Base-by-base conservation (phyloP, 2,888 invertebrate species). In the Nephrotoma guestfalica region DNA sequence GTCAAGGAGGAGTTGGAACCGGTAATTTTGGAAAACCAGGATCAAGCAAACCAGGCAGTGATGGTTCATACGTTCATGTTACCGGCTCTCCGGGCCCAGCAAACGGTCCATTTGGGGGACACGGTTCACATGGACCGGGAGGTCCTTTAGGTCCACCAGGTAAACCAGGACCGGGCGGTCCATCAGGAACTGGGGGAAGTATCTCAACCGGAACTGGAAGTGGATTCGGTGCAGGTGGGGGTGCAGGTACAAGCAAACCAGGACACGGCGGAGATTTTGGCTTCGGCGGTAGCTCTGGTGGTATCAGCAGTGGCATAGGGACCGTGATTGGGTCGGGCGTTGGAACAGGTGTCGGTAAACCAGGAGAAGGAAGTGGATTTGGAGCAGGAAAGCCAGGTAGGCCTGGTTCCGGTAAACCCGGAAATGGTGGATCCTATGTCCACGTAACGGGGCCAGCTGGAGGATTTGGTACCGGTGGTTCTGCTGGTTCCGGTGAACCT, bases 51-150 rank as follows among this genome's bases (percentile, higher is more conserved):
- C 45, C 57, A 7, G 86, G 86, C 6, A 51, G 40, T 11, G 85
- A 83, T 42, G 87, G 87, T 2, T 0, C 87, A 86, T 88, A 88
- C 86, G 13, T 43, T n/a, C 88, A 88, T 42, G 87, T 6, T 41
- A 6, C 41, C 0, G 84, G 84, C 7, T n/a, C 40, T 0, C 0
- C 40, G 11, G 13, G 41, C 4, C 42, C 84, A 0, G 42, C 57
- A 15, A 42, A 9, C 15, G 86, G 86, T n/a, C 51, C 86, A 11
- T 7, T 9, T 41, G 86, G 86, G 2, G 42, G 42, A 41, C 5
- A 30, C 42, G n/a, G n/a, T 47, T 86, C 3, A 2, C 92, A 45
- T 90, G 88, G 88, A 13, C 89, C 89, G 9, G 89, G 88, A 6
- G 89, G 89, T 57, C 86, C 42, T 87, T 87, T 85, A 18, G 88